Conservation (phyloP, 2,113 vertebrate genomes). For the Tricholaema leucomelas region DNA sequence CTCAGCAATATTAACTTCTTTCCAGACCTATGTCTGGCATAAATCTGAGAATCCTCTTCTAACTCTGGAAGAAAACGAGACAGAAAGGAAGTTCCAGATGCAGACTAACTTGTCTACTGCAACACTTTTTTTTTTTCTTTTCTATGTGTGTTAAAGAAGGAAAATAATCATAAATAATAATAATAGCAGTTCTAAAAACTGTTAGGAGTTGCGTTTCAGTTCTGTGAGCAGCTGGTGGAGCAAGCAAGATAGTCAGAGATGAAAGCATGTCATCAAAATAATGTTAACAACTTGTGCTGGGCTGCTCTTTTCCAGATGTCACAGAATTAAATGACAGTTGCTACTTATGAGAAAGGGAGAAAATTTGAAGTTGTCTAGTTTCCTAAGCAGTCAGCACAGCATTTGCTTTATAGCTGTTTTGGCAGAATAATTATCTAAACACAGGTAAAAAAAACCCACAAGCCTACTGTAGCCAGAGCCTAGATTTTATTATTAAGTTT, state of each 20-base stretch:
- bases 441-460: constrained; percentile 16
- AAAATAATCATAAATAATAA: not conserved
- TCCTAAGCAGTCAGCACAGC: constrained; percentile 3
- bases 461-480: not conserved
- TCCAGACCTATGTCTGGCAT: not conserved
- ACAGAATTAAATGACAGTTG: constrained; percentile 1
- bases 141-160: not conserved
- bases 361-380: not conserved
- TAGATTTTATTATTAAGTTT: constrained; percentile 24
- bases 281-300: constrained; percentile 6
- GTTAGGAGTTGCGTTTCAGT: constrained; percentile 4
- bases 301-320: constrained; percentile 38
- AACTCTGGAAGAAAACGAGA: not conserved
- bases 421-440: not conserved
- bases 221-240: constrained; percentile 11
- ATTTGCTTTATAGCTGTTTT: constrained; percentile 30
- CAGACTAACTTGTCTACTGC: not conserved
- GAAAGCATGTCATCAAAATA: constrained; percentile 9
- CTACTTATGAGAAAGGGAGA: constrained; percentile 15
- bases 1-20: not conserved
- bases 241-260: not conserved
- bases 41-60: not conserved
- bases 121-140: not conserved
- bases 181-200: not conserved
- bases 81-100: not conserved